Conservation (phyloP, 2,113 vertebrate genomes). For the Ceratotherium simum region DNA sequence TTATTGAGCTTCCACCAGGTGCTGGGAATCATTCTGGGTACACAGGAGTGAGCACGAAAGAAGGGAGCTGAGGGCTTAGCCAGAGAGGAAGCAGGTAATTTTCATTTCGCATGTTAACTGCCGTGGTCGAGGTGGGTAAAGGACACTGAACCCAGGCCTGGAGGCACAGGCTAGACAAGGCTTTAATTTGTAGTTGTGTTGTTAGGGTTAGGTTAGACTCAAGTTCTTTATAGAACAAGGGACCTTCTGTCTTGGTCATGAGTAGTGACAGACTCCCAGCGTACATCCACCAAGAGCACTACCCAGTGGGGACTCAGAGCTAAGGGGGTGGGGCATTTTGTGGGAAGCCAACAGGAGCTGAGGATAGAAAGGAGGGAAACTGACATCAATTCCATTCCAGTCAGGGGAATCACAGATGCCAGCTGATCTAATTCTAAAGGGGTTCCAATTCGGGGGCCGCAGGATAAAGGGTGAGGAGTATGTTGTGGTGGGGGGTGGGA, state of each 20-base stretch:
- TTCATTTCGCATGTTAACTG: fast-evolving
- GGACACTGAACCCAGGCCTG: background rate
- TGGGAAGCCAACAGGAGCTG: background rate
- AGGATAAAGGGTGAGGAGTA: too few relatives aligned
- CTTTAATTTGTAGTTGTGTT: background rate
- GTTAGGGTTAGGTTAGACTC: background rate
- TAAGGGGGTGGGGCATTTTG: fast-evolving
- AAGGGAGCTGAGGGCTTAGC: fast-evolving
- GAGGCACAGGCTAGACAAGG: background rate
- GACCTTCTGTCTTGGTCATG: background rate
- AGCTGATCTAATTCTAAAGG: background rate
- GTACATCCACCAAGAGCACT: background rate
- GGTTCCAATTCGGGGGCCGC: background rate
- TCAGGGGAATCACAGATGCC: background rate
- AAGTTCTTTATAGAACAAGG: background rate
- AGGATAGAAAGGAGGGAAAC: background rate
- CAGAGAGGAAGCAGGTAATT: background rate
- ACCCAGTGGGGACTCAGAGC: background rate
- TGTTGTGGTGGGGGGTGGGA: background rate
- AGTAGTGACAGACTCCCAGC: background rate
- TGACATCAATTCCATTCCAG: fast-evolving
- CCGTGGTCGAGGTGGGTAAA: background rate
- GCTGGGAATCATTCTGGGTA: background rate
- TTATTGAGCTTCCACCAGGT: background rate
- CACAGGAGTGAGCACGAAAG: background rate